Conservation (phyloP, 1,140 invertebrate genomes). For the Riptortus pedestris region DNA sequence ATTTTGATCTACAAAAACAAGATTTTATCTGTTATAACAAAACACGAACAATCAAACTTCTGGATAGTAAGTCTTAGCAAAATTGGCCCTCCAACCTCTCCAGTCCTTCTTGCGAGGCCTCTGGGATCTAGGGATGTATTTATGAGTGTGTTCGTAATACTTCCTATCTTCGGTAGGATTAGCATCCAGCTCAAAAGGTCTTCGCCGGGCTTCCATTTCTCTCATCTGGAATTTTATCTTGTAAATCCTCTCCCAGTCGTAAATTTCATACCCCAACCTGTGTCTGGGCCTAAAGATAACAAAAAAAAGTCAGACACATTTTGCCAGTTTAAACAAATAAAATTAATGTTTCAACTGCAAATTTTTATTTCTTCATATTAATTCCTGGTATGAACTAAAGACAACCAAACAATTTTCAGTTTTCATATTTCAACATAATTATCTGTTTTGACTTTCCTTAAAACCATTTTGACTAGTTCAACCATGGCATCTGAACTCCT, state of each 20-base stretch:
- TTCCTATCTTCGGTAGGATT: slow-evolving; percentile 31
- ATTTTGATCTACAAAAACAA: no score
- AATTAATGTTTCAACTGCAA: no score
- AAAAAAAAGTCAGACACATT: slow-evolving; percentile 9
- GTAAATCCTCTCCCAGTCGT: slow-evolving; percentile 34
- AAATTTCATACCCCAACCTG: slow-evolving; percentile 30
- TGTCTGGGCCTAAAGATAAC: slow-evolving; percentile 29
- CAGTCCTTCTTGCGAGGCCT: slow-evolving; percentile 27
- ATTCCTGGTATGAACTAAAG: no score
- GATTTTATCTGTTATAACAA: no score
- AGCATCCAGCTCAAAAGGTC: slow-evolving; percentile 31
- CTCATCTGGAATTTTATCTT: slow-evolving; percentile 32
- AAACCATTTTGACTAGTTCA: no score
- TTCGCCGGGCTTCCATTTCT: slow-evolving; percentile 29
- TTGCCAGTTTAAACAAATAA: no score
- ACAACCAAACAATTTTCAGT: no score
- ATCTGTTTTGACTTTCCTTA: no score
- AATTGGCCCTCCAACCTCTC: slow-evolving; percentile 26
- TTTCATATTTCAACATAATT: no score
- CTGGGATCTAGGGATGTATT: slow-evolving; percentile 26
- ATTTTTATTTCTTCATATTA: no score
- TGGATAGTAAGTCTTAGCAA: slow-evolving; percentile 29
- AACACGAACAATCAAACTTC: slow-evolving; percentile 20
- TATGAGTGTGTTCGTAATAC: slow-evolving; percentile 19
- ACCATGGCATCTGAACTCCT: no score